Evolutionary conservation across 2,888 invertebrate genomes (phyloP), one percentile per base, ranked within the genome.

Genomic region (Resseliella maxima): DNA sequence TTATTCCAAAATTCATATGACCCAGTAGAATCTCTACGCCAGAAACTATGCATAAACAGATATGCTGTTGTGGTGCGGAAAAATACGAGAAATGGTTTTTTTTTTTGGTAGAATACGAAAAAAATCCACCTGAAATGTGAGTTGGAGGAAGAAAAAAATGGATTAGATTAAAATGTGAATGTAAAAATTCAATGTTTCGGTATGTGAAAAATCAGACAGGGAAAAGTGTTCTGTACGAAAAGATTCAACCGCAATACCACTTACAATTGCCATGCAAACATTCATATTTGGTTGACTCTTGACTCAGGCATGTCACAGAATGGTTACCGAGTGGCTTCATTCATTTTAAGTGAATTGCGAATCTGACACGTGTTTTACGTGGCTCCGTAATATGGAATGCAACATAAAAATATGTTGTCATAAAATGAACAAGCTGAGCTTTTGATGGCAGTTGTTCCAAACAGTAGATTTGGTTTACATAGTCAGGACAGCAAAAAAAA

Each of bases 211-310:
- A 72, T 72, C 35, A 12, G 10, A 72, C 31, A 0, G 27, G 72
- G 31, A 31, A 31, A 27, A 31, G 72, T 72, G 72, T 72, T 31
- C 31, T 31, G 15, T 12, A 31, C 31, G 72, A n/a, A 31, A 72
- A 72, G 72, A 72, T 72, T 15, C 72, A 72, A 72, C 72, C 72
- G 72, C 72, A 72, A 72, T 72, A 72, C 72, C 72, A 72, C 72
- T 72, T 72, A 72, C 72, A 31, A 72, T 72, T 72, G 31, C 72
- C 3, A 35, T 72, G 15, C 31, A 18, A 72, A 31, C 72, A 72
- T 72, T 72, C 72, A 72, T 72, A 72, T 72, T 31, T n/a, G 72
- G 72, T 72, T 72, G 72, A 72, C 72, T 72, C n/a, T 72, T 72
- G 72, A 35, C 31, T 72, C 31, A 31, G 15, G 8, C 72, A 72